phyloP scores from a whole-genome alignment of 1,140 invertebrate genomes.

The Harpegnathos saltator region DNA sequence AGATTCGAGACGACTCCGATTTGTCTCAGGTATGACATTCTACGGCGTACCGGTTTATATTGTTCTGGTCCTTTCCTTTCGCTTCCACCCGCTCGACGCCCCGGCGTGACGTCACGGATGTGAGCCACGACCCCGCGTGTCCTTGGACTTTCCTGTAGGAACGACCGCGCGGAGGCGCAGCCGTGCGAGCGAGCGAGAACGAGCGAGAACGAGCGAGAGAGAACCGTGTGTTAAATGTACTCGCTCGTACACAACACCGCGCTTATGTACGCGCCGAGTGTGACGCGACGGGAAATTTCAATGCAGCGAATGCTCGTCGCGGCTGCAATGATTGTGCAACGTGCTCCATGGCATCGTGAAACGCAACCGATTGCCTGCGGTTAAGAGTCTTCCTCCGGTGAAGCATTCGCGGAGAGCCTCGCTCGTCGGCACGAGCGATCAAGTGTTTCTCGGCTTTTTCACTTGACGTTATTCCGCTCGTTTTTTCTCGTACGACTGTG shows the following conservation, averaged over 20 bases:
- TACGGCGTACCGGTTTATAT: not conserved
- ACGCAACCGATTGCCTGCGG: not conserved
- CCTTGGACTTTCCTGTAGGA: constrained; percentile 52
- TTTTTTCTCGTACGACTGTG: no score
- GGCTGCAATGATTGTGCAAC: not conserved
- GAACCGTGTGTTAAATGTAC: not conserved
- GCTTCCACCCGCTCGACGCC: not conserved
- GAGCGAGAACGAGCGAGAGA: constrained; percentile 24
- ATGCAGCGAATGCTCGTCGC: constrained; percentile 17
- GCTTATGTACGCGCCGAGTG: not conserved
- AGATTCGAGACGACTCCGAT: constrained; percentile 82
- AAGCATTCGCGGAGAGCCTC: no score
- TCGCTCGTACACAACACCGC: no score
- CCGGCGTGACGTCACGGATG: constrained; percentile 24
- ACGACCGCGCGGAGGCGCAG: not conserved
- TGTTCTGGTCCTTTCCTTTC: no score
- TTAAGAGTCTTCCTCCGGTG: constrained; percentile 1
- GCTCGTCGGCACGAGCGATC: no score
- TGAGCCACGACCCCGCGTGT: constrained; percentile 1
- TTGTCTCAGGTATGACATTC: constrained; percentile 81
- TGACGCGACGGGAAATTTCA: constrained; percentile 13
- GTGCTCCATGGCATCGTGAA: not conserved
- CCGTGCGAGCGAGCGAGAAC: not conserved
- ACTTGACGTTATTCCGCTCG: no score
- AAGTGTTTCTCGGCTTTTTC: not conserved